phyloP scores from a whole-genome alignment of 2,113 vertebrate genomes.

The Smithornis capensis region DNA sequence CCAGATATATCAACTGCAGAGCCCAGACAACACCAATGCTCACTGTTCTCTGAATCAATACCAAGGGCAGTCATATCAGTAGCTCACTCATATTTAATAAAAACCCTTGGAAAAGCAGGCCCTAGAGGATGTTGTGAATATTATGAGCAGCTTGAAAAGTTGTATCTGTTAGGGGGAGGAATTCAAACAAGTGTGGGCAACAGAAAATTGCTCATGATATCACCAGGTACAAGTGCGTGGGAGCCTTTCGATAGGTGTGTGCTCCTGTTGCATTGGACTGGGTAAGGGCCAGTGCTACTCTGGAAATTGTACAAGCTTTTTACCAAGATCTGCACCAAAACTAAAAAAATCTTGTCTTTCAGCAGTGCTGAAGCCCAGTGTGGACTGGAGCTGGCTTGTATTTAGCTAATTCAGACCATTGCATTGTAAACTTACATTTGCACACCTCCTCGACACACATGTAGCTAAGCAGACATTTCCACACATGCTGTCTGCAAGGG shows the following conservation, averaged over 20 bases:
- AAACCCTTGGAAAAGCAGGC: background rate
- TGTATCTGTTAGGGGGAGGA: background rate
- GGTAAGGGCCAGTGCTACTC: too few relatives aligned
- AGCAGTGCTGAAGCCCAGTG: background rate
- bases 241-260: too few relatives aligned
- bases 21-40: accelerated
- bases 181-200: background rate
- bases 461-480: accelerated
- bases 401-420: accelerated
- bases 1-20: background rate
- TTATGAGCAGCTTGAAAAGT: background rate
- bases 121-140: background rate
- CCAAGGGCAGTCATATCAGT: background rate
- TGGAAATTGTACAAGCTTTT: background rate
- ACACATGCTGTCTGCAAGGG: background rate
- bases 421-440: background rate
- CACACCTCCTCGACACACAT: background rate
- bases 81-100: background rate
- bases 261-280: background rate
- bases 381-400: background rate
- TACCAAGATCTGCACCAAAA: background rate
- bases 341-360: background rate
- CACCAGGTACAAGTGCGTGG: accelerated
- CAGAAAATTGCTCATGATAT: accelerated
- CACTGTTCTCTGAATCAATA: background rate